Conservation (phyloP, 2,888 invertebrate species). For the Aphidoletes aphidimyza region DNA sequence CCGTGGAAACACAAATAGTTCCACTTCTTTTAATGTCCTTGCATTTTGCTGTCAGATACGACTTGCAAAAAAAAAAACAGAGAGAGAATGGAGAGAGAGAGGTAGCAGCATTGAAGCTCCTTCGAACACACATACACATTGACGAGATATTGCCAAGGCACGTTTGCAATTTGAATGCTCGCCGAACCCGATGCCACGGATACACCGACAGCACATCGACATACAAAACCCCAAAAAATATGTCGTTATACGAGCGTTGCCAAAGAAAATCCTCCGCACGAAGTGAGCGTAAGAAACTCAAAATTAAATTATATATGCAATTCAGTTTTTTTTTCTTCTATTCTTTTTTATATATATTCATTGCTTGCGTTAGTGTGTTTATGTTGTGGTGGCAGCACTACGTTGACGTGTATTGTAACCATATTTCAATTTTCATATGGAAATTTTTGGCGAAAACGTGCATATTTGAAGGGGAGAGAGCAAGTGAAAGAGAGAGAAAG, state of each 20-base stretch:
- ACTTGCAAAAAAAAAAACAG: not conserved
- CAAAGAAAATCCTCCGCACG: slow-evolving; percentile 35
- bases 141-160: slow-evolving; percentile 22
- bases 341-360: not conserved
- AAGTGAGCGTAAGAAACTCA: not conserved
- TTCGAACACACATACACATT: not conserved
- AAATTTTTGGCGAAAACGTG: slow-evolving; percentile 32
- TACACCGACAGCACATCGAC: not conserved
- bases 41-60: slow-evolving; percentile 41
- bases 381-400: not conserved
- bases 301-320: slow-evolving; percentile 27
- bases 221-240: not conserved
- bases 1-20: slow-evolving; percentile 48
- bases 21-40: slow-evolving; percentile 39
- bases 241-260: too few relatives aligned
- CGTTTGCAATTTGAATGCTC: slow-evolving; percentile 17
- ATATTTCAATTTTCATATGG: slow-evolving; percentile 49
- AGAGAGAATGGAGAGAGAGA: not conserved
- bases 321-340: not conserved
- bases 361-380: not conserved
- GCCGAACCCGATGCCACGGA: not conserved
- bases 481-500: too few relatives aligned
- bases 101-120: not conserved
- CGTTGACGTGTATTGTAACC: slow-evolving; percentile 21
- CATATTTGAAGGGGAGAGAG: slow-evolving; percentile 37